phyloP scores from a whole-genome alignment of 2,113 vertebrate species.

The Bubo scandiacus region DNA sequence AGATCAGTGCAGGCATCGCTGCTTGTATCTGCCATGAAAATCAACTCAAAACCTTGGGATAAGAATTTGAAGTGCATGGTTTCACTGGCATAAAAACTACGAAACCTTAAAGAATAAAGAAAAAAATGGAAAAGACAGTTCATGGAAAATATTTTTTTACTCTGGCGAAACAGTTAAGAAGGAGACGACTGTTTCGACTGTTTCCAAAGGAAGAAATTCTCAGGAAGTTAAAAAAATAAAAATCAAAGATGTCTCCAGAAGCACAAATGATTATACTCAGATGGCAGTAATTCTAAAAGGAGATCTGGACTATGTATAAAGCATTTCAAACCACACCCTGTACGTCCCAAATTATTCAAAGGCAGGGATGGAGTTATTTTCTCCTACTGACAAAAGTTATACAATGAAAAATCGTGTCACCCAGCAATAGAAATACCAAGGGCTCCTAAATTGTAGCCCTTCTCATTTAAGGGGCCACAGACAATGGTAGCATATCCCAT shows the following conservation, averaged over 20 bases:
- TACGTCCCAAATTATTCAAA: neutral
- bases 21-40: conserved; percentile 31
- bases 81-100: neutral
- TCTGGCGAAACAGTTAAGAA: neutral
- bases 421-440: neutral
- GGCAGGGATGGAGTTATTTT: neutral
- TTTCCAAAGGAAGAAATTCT: neutral
- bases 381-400: neutral
- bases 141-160: neutral
- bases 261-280: neutral
- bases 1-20: neutral
- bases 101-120: neutral
- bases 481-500: accelerated
- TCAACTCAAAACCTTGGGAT: conserved; percentile 7
- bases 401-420: neutral
- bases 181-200: neutral
- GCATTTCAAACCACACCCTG: neutral
- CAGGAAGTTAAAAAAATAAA: neutral
- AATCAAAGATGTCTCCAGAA: neutral
- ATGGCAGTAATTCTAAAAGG: neutral
- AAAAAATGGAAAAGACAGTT: neutral
- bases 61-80: neutral
- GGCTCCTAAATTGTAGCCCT: accelerated
- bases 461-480: neutral
- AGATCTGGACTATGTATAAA: neutral